Conservation (phyloP, 2,113 vertebrate species). For the Oncorhynchus clarkii region DNA sequence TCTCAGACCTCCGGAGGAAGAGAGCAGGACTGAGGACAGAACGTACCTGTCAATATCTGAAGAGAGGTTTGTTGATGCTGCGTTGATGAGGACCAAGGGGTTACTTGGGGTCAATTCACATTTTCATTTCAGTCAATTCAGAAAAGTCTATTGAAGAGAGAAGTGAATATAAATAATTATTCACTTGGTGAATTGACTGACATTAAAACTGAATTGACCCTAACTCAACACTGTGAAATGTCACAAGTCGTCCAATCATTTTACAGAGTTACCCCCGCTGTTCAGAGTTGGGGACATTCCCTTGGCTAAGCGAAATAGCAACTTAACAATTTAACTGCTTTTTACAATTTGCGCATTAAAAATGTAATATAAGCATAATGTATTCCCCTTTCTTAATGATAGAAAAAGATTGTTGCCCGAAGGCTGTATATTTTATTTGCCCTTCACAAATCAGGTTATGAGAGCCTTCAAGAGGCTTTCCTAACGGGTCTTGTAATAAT, state of each 20-base stretch:
- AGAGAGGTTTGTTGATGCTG: background rate
- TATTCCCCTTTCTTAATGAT: slow-evolving; percentile 29
- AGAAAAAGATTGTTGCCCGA: slow-evolving; percentile 39
- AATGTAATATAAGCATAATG: slow-evolving; percentile 25
- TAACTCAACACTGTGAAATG: background rate
- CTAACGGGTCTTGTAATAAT: slow-evolving; percentile 74
- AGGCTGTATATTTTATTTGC: slow-evolving; percentile 50
- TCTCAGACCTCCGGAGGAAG: slow-evolving; percentile 48
- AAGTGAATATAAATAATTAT: too few species aligned
- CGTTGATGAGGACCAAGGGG: background rate
- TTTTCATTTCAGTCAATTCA: too few species aligned
- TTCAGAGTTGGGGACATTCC: background rate
- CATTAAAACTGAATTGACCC: too few species aligned
- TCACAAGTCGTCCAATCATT: background rate
- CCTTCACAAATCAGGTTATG: slow-evolving; percentile 53
- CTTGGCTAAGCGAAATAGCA: background rate
- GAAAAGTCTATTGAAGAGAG: too few species aligned
- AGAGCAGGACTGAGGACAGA: background rate
- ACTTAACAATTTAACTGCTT: background rate
- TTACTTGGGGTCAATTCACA: too few species aligned
- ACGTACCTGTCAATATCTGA: background rate
- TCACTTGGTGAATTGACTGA: too few species aligned
- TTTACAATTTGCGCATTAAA: slow-evolving; percentile 15
- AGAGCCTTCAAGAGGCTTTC: slow-evolving; percentile 42
- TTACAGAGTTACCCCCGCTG: background rate